These are phyloP conservation scores for Drosophila burlai DNA, from an alignment of 1,140 invertebrate genomes.

Conservation along the genomic window DNA sequence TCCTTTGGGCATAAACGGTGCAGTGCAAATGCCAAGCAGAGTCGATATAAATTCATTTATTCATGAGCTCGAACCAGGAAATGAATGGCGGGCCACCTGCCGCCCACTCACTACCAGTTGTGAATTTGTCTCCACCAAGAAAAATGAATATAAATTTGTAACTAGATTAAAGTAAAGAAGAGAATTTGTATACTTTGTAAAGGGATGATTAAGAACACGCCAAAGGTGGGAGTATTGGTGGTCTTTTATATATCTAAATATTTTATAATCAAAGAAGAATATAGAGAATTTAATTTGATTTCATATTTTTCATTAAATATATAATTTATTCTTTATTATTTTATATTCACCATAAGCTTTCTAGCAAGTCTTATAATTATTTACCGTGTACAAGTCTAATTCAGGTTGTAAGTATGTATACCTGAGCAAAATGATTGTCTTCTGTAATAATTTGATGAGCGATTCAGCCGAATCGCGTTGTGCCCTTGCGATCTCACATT, in stretches of 20 bases:
- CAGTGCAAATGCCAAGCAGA: constrained; percentile 68
- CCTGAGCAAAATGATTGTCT: constrained; percentile 58
- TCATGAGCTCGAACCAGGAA: constrained; percentile 77
- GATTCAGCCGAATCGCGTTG: constrained; percentile 28
- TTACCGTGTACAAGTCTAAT: not conserved
- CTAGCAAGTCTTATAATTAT: not conserved
- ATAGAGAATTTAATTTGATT: no score
- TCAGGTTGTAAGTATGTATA: constrained; percentile 22
- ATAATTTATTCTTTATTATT: not conserved
- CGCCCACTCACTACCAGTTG: constrained; percentile 20
- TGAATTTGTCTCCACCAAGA: constrained; percentile 18
- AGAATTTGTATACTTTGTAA: not conserved
- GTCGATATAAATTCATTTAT: constrained; percentile 83
- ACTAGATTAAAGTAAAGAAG: not conserved
- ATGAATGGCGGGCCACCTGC: constrained; percentile 66
- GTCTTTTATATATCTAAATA: not conserved
- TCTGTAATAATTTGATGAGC: constrained; percentile 32
- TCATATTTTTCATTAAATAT: not conserved
- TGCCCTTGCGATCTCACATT: constrained; percentile 45
- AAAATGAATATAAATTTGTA: constrained; percentile 12
- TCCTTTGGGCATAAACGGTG: constrained; percentile 56
- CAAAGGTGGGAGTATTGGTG: not conserved
- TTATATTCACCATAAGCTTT: rapidly evolving
- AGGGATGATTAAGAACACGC: not conserved
- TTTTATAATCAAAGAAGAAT: not conserved